Evolutionary conservation across 2,888 invertebrate genomes (phyloP), one percentile per base, ranked within the genome.

Genomic region (Ichneumoninae sp.): DNA sequence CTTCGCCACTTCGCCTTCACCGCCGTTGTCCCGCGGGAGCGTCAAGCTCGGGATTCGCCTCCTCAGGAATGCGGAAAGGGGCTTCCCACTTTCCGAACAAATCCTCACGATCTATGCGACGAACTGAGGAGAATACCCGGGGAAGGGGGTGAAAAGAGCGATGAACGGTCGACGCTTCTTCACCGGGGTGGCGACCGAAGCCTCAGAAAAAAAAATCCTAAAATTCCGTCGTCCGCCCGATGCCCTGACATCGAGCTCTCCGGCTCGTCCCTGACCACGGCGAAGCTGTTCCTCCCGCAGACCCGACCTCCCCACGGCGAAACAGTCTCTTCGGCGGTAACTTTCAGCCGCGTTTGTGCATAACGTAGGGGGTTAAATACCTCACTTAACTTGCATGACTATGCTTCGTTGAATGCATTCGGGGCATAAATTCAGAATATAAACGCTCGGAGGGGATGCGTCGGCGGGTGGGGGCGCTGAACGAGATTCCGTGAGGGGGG

Each of bases 11-110:
- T 65, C 50, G n/a, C 16, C 75, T 7, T 57, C 10, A 8, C 10
- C 19, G 40, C 19, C 10, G 50, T 50, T 63, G 44, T 65, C 54
- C 19, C 54, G 22, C n/a, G 40, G 65, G 65, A 70, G 33, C 47
- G 70, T 33, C 66, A 47, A 26, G 50, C 36, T 68, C 54, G 60
- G 75, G 71, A 77, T 73, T 57, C 76, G 36, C 26, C n/a, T 73
- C 33, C 52, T 33, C 19, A 52, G 77, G 70, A 70, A 80, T 79
- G 57, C 75, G 73, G 26, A 44, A 30, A 44, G 50, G 36, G 5
- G 54, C 40, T 19, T 66, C 40, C 54, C 75, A 73, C 68, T 77
- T 83, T 73, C n/a, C 77, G 68, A 83, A 81, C 77, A 83, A 81
- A 83, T 81, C 76, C 81, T 65, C 26, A 10, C 40, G 47, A 80